Conservation (phyloP, 2,797 vertebrate species). For the Poeciliopsis presidionis region DNA sequence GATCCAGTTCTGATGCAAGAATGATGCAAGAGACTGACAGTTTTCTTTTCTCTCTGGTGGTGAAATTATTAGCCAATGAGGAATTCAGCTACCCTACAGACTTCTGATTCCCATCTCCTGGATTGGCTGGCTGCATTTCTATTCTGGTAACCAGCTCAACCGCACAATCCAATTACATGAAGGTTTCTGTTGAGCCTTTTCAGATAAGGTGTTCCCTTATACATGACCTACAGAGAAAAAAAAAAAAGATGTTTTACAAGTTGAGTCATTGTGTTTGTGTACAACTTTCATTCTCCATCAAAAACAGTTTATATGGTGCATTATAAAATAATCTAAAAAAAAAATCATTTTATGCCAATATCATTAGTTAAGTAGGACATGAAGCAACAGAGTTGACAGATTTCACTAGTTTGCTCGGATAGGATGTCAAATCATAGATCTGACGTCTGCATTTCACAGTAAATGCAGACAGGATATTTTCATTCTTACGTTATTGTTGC, state of each 20-base stretch:
- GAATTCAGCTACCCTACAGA: slow-evolving; percentile 46
- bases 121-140: slow-evolving; percentile 63
- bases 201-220: slow-evolving; percentile 34
- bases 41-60: slow-evolving; percentile 6
- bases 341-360: neutral
- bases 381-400: neutral
- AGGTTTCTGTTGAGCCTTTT: slow-evolving; percentile 55
- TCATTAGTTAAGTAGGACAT: neutral
- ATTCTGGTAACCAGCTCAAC: slow-evolving; percentile 77
- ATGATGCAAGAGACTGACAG: neutral
- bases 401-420: neutral
- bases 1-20: neutral
- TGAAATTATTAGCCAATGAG: slow-evolving; percentile 53
- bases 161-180: slow-evolving; percentile 76
- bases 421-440: neutral
- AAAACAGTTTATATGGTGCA: neutral
- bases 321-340: neutral
- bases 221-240: slow-evolving; percentile 41
- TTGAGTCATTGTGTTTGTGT: neutral
- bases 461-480: neutral
- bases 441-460: neutral
- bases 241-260: slow-evolving; percentile 15
- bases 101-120: slow-evolving; percentile 72
- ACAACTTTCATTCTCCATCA: neutral
- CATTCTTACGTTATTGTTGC: neutral